Base-by-base conservation (phyloP, 2,888 invertebrate genomes). In the Acanthacorydalis orientalis region DNA sequence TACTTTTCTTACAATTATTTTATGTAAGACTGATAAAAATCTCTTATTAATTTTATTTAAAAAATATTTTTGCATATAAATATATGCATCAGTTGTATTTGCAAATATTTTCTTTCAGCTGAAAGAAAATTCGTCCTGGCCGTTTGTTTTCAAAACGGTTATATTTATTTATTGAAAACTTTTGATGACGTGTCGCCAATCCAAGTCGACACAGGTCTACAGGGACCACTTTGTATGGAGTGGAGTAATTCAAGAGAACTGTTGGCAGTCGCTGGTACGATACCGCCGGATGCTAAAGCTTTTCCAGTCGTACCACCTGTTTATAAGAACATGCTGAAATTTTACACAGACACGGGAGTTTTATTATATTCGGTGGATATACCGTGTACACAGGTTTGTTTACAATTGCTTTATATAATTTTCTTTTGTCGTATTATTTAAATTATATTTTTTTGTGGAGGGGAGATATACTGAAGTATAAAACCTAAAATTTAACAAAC, bases 161-260 rank as follows among this genome's bases (percentile, higher is more conserved):
- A 79, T 60, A 82, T 96, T 47, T 87, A 87, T 57, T 72, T 96
- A 57, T 71, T 96, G 64, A 80, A 85, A 53, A 89, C 87, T 15
- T 93, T 89, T 62, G 95, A 96, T 67, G 95, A 96, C 68, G 82
- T 93, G 46, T 86, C 88, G 53, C 95, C 95, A 1, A 79, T 83
- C 55, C 79, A 89, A 55, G 78, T 93, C 54, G 75, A 78, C 59
- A 93, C 93, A 0, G 80, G 81, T n/a, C 68, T 88, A 51, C 75
- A 80, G 56, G 84, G 85, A 15, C 83, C 85, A 8, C 67, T 89
- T 53, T 82, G 85, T 56, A 87, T 95, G 75, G 95, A 96, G 68
- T 96, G 96, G 96, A 92, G 92, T 51, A 95, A 93, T 65, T 91
- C 91, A 1, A 80, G 91, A 33, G 90, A 92, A 62, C 69, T 92